These are phyloP conservation scores for Anoplius nigerrimus DNA, from an alignment of 2,888 invertebrate species.

Conservation along the genomic window DNA sequence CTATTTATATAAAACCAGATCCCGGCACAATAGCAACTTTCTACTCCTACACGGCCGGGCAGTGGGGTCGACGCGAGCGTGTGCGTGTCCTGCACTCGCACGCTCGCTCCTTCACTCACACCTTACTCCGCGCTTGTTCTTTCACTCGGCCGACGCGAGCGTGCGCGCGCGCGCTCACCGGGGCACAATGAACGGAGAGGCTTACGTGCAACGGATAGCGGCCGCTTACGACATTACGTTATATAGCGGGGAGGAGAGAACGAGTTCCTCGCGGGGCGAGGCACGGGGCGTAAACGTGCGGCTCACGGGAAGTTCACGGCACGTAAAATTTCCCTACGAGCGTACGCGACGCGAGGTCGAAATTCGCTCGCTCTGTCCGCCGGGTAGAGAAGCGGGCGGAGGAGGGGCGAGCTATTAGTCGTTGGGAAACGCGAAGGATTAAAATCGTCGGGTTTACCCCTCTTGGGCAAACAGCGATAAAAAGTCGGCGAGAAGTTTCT, in stretches of 20 bases:
- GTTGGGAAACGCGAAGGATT: too few species aligned
- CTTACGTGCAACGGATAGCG: background rate
- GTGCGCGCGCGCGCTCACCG: background rate
- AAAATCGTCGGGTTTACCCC: too few species aligned
- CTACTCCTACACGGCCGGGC: constrained; percentile 69
- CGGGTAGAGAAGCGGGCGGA: too few species aligned
- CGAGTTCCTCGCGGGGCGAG: background rate
- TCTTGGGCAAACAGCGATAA: too few species aligned
- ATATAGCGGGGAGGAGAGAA: constrained; percentile 1
- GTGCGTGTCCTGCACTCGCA: constrained; percentile 8
- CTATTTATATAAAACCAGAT: constrained; percentile 74
- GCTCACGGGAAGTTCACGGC: too few species aligned
- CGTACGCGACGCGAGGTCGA: too few species aligned
- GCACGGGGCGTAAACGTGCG: too few species aligned
- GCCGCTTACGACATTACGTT: constrained; percentile 10
- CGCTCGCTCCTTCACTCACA: background rate
- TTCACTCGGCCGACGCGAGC: background rate
- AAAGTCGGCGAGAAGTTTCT: too few species aligned
- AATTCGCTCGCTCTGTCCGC: too few species aligned
- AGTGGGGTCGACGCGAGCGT: constrained; percentile 44
- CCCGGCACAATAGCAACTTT: constrained; percentile 72
- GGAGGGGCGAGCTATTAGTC: too few species aligned
- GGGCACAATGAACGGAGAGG: background rate
- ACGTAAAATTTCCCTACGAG: too few species aligned
- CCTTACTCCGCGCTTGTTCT: background rate